Conservation (phyloP, 2,888 invertebrate genomes). For the Prostheceraeus crozeri region DNA sequence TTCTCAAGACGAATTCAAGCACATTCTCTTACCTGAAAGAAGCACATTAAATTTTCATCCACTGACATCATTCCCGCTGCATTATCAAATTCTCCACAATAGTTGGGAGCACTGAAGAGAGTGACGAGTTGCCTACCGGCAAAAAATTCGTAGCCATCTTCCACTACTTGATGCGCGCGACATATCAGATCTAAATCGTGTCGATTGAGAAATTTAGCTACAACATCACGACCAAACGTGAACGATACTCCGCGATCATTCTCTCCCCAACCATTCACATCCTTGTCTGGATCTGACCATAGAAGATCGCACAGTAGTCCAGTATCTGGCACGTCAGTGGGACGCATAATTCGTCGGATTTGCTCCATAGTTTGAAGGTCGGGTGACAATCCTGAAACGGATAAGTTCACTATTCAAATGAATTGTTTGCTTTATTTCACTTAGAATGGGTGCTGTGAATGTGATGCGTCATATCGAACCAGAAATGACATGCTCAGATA, state of each 20-base stretch:
- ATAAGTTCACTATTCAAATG: constrained; percentile 35
- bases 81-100: constrained; percentile 69
- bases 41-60: constrained; percentile 98
- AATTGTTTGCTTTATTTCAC: neutral
- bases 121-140: constrained; percentile 36
- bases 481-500: neutral
- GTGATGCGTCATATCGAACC: constrained; percentile 25
- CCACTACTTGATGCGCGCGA: constrained; percentile 79
- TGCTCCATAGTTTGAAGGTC: constrained; percentile 86
- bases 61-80: constrained; percentile 65
- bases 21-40: constrained; percentile 80
- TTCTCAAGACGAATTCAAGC: no score
- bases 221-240: constrained; percentile 93
- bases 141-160: constrained; percentile 38
- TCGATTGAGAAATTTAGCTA: constrained; percentile 69
- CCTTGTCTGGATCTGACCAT: constrained; percentile 77
- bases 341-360: constrained; percentile 93
- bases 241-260: constrained; percentile 96
- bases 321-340: constrained; percentile 90
- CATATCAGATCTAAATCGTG: constrained; percentile 95
- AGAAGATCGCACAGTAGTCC: constrained; percentile 88
- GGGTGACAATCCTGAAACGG: constrained; percentile 59
- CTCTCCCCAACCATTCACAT: constrained; percentile 77
- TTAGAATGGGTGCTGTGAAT: no score
- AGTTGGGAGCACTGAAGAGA: constrained; percentile 78